Conservation (phyloP, 2,888 invertebrate genomes). For the Prosopocoilus inquinatus region DNA sequence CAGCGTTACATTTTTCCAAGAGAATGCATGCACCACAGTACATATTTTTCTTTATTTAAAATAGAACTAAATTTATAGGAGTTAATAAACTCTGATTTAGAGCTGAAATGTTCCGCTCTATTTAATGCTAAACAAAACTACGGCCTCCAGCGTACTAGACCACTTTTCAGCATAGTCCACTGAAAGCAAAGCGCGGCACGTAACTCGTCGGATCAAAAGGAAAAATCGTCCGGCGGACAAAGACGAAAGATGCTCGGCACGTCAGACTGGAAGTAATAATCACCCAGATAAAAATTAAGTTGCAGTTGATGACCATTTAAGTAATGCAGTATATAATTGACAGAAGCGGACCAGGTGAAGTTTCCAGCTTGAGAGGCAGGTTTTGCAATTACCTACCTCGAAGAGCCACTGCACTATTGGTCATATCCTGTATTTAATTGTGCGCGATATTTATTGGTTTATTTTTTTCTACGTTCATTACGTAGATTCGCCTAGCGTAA, state of each 20-base stretch:
- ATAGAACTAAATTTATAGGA: too few species aligned
- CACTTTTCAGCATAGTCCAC: conserved; percentile 3
- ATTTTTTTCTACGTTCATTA: conserved; percentile 2
- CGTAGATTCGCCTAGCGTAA: too few species aligned
- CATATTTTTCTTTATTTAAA: too few species aligned
- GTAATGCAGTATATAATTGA: conserved; percentile 43
- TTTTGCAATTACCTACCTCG: conserved; percentile 13
- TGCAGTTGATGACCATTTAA: conserved; percentile 42
- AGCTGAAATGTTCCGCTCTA: conserved; percentile 19
- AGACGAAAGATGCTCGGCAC: neutral
- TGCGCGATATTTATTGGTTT: conserved; percentile 19
- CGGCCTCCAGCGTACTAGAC: conserved; percentile 12
- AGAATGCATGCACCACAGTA: too few species aligned
- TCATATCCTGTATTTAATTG: conserved; percentile 39
- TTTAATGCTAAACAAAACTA: conserved; percentile 22
- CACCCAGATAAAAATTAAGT: conserved; percentile 34
- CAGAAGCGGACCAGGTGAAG: conserved; percentile 32
- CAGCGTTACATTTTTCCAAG: too few species aligned
- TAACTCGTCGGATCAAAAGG: neutral
- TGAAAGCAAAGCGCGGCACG: neutral
- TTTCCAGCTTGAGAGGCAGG: conserved; percentile 1
- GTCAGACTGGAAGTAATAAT: conserved; percentile 24
- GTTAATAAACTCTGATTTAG: too few species aligned
- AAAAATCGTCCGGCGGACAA: neutral
- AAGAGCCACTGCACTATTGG: conserved; percentile 26